A percentile compares a stretch with the other conserved stretches of the same genome.
phyloP scores from a whole-genome alignment of 2,797 vertebrate species.

The Petrocephalus schoutedeni region DNA sequence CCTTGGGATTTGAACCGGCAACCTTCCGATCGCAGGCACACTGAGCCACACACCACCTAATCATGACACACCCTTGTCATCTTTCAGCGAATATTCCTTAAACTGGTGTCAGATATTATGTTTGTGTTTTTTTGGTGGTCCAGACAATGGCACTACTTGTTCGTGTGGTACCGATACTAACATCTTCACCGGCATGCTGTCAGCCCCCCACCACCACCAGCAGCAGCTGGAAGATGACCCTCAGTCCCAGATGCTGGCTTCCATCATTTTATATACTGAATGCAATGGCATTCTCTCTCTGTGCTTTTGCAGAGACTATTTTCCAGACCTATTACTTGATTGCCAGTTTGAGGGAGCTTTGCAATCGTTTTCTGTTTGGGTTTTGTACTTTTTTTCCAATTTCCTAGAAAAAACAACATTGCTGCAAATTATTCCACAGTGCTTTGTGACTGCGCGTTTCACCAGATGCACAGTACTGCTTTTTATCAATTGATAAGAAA shows the following conservation, averaged over 20 bases:
- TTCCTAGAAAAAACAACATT: neutral
- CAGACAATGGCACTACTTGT: neutral
- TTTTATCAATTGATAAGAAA: neutral
- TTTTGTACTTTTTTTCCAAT: neutral
- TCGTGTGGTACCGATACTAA: neutral
- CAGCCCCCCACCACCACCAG: neutral
- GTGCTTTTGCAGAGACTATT: neutral
- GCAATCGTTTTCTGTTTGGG: slow-evolving; percentile 4
- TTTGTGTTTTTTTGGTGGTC: neutral
- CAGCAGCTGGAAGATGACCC: neutral
- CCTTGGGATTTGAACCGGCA: neutral
- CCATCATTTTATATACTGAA: neutral
- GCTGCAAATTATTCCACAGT: neutral
- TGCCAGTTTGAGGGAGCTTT: neutral
- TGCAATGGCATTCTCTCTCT: neutral
- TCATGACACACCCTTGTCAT: neutral
- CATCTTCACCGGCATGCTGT: neutral
- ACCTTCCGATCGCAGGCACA: neutral
- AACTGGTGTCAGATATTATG: neutral
- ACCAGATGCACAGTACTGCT: neutral
- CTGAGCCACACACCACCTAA: neutral
- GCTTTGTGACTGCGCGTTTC: neutral
- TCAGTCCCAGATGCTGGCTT: neutral
- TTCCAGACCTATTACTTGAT: neutral
- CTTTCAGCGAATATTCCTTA: neutral